phyloP scores from a whole-genome alignment of 2,113 vertebrate genomes.

The Myodes glareolus region DNA sequence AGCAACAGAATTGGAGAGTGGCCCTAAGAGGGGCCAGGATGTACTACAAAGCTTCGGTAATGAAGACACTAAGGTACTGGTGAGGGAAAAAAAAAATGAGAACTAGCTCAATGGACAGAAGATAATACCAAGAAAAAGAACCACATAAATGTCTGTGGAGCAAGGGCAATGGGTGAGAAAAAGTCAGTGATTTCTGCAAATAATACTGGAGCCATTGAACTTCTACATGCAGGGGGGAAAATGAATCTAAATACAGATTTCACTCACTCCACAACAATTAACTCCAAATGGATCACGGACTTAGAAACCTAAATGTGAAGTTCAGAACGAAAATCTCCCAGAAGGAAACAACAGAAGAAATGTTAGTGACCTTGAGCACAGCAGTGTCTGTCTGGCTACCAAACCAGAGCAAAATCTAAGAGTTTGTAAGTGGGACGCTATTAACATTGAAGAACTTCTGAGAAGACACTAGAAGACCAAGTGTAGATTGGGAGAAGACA shows the following conservation, averaged over 20 bases:
- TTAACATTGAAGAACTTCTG: neutral
- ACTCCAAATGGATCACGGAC: neutral
- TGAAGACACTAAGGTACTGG: neutral
- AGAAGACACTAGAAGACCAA: neutral
- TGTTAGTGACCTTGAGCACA: neutral
- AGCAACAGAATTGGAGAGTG: neutral
- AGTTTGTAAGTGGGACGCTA: neutral
- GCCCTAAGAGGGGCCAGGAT: neutral
- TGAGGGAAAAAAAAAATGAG: neutral
- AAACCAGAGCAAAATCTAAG: neutral
- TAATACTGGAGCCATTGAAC: neutral
- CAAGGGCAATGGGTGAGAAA: neutral
- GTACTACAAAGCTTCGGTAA: neutral
- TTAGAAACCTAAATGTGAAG: neutral
- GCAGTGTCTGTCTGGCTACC: neutral
- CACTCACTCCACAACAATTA: neutral
- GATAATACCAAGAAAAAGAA: neutral
- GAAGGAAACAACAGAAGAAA: neutral
- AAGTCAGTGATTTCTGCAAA: neutral
- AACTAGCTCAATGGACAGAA: neutral
- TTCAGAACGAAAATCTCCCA: neutral
- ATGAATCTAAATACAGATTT: neutral
- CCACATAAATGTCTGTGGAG: neutral
- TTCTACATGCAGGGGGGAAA: neutral
- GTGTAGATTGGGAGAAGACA: neutral